Base-by-base conservation (phyloP, 2,113 vertebrate species). In the Telmatochromis sp. region DNA sequence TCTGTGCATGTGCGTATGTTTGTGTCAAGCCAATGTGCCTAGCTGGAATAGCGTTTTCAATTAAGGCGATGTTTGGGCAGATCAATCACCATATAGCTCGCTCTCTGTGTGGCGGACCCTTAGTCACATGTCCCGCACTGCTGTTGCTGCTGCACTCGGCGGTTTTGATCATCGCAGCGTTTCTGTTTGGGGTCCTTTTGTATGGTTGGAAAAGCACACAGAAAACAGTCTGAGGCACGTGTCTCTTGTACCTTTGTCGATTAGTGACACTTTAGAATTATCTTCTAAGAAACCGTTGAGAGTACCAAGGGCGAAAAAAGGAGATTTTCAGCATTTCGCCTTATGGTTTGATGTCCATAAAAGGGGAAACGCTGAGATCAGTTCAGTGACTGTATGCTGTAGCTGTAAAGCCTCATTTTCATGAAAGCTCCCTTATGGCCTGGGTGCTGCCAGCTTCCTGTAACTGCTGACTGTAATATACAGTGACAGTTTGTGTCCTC, bases 61-160 rank as follows among this genome's bases (percentile, higher is more conserved):
- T 95, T 93, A 94, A 82, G 68, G 51, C 89, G 10, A 94, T 91
- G 91, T 87, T 83, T 87, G 85, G 80, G 86, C 92, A 93, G 93
- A 94, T 96, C 94, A 95, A 89, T 96, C 93, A 95, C 53, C 80
- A 93, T 90, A 78, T 23, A 83, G 90, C 89, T 93, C 63, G 57
- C 92, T 94, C 89, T 80, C 82, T 81, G 33, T 75, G 87, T 90
- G 85, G 84, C 7, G 2, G 85, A 26, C 9, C 15, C 85, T 80
- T 84, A 50, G 86, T 95, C 90, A 94, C 92, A 91, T 93, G 91
- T 79, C 79, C 81, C 19, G 28, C 55, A 15, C 28, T 37, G 23
- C 81, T 55, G 79, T 21, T 51, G 14, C 65, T 60, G 60, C 78
- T 35, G 86, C 63, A 23, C 84, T 68, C 50, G 23, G 45, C 86